A percentile compares a stretch with the other conserved stretches of the same genome.
Evolutionary conservation across 2,888 invertebrate species (phyloP).

Genomic region (Rotaria sp.): DNA sequence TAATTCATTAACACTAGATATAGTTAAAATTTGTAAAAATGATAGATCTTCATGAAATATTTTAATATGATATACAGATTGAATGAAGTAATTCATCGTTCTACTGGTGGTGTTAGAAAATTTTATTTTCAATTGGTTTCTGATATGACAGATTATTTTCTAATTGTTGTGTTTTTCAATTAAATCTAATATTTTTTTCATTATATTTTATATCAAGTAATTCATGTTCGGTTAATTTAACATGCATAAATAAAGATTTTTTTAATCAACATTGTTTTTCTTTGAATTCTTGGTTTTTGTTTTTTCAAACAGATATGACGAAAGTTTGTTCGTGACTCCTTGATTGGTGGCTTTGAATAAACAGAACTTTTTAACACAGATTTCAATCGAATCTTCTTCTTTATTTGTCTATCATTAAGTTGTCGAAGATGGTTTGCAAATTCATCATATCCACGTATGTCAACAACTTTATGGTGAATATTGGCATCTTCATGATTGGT

Average conservation of each 20-base stretch:
- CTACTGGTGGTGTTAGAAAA: slow-evolving; percentile 72
- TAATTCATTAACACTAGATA: slow-evolving; percentile 78
- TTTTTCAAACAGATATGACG: slow-evolving; percentile 87
- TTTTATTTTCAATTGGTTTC: slow-evolving; percentile 69
- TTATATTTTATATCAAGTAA: slow-evolving; percentile 77
- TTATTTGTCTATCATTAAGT: slow-evolving; percentile 27
- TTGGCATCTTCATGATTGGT: too few relatives aligned
- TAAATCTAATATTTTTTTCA: slow-evolving; percentile 74
- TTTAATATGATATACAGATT: slow-evolving; percentile 82
- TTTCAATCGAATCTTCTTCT: slow-evolving; percentile 30
- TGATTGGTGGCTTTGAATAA: slow-evolving; percentile 75
- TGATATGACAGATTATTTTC: slow-evolving; percentile 85
- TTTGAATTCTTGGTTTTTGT: too few relatives aligned
- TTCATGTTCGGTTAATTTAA: slow-evolving; percentile 76
- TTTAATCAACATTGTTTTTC: slow-evolving; percentile 92
- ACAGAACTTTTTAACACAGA: slow-evolving; percentile 59
- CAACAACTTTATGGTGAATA: too few relatives aligned
- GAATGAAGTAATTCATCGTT: slow-evolving; percentile 90
- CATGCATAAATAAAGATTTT: slow-evolving; percentile 75
- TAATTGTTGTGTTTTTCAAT: slow-evolving; percentile 81
- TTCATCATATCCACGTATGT: too few relatives aligned
- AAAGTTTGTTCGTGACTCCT: slow-evolving; percentile 79
- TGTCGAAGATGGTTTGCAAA: too few relatives aligned
- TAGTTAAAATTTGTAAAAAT: slow-evolving; percentile 69
- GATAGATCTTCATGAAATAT: slow-evolving; percentile 69